phyloP scores from a whole-genome alignment of 37 sponge, comb jelly and placozoan species.

The Halichondria panicea region DNA sequence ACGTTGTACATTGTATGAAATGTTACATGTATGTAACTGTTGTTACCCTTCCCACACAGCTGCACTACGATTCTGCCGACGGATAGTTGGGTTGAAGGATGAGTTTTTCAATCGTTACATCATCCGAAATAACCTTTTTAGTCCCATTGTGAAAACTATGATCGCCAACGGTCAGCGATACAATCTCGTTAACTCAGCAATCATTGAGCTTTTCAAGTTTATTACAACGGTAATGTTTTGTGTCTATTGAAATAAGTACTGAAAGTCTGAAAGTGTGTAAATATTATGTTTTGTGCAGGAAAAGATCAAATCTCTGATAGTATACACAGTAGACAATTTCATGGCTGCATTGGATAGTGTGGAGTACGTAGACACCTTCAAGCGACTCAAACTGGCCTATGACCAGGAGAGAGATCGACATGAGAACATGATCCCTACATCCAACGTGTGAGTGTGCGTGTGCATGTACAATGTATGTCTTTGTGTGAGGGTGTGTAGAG shows the following conservation, averaged over 20 bases:
- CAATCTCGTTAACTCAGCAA: conserved; percentile 96
- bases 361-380: conserved; percentile 85
- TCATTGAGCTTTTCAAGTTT: conserved; percentile 93
- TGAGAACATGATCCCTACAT: conserved; percentile 8
- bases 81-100: conserved; percentile 94
- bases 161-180: conserved; percentile 80
- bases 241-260: background rate
- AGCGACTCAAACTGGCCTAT: conserved; percentile 58
- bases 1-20: background rate
- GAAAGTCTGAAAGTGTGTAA: conserved; percentile 5
- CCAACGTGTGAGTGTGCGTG: background rate
- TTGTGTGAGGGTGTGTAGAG: too few relatives aligned
- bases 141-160: conserved; percentile 79
- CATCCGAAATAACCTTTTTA: conserved; percentile 78
- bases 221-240: conserved; percentile 64
- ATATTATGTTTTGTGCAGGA: conserved; percentile 49
- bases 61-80: conserved; percentile 85
- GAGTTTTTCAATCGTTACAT: conserved; percentile 95
- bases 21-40: too few relatives aligned
- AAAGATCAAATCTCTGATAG: conserved; percentile 61
- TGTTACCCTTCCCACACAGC: conserved; percentile 50
- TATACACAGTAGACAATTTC: conserved; percentile 79
- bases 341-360: conserved; percentile 55
- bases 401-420: conserved; percentile 67
- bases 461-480: too few relatives aligned